Base-by-base conservation (phyloP, 2,113 vertebrate genomes). In the Eidolon helvum region DNA sequence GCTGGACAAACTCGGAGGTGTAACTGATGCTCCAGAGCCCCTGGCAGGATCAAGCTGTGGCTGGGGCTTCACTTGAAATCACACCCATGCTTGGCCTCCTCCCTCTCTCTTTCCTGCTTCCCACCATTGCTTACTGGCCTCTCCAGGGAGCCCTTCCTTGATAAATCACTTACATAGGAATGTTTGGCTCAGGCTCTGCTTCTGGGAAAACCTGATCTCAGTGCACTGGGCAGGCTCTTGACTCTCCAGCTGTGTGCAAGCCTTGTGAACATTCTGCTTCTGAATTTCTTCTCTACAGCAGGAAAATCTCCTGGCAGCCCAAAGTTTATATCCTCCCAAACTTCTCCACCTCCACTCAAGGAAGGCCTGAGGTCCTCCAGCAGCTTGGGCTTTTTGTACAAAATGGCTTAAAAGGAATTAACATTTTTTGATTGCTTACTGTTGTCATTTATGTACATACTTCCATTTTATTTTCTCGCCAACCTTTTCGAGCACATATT, bases 131-230 rank as follows among this genome's bases (percentile, higher is more conserved):
- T 72, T 55, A 15, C 82, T 74, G 77, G 26, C 77, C 86, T 95
- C 86, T 82, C 66, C 40, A 26, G 86, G 89, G 71, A 59, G 40
- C 11, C 19, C 35, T 96, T 92, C 28, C 28, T n/a, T n/a, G 40
- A 59, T 72, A 86, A 92, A 86, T 86, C 85, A 86, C 24, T 69
- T 94, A 38, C 24, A 84, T 30, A 75, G 30, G 89, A 97, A 93
- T 74, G 30, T 79, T 96, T 93, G 84, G 86, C 78, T 93, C 38
- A 8, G 2, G 35, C 43, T 90, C 7, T 26, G 7, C 79, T 84
- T 92, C 91, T 45, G 91, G 87, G 50, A 97, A 71, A 97, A 88
- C 40, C 53, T 19, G 5, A 75, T 72, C 82, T 55, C 63, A 93
- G 83, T 40, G 50, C 40, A 28, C 74, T 45, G 82, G 35, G 16